These are phyloP conservation scores for Corythornis cristatus DNA, from an alignment of 2,113 vertebrate genomes.

Conservation along the genomic window DNA sequence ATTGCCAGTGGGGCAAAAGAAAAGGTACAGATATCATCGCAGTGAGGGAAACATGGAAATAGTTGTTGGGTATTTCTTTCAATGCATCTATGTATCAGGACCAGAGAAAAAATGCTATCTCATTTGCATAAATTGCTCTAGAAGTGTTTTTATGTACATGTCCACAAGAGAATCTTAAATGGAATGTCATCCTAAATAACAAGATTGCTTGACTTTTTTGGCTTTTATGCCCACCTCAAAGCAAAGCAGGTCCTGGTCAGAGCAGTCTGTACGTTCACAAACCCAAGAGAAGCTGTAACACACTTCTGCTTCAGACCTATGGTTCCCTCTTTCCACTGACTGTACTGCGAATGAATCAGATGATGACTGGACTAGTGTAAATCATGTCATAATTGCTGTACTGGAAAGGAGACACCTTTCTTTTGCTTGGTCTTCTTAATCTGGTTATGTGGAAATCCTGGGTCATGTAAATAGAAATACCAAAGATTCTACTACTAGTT, in stretches of 20 bases:
- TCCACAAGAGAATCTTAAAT: background rate
- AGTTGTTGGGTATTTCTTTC: background rate
- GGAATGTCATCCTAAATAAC: background rate
- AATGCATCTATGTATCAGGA: background rate
- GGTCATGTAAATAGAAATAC: background rate
- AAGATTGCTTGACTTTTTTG: background rate
- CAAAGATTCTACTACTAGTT: background rate
- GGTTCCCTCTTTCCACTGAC: background rate
- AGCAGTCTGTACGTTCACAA: background rate
- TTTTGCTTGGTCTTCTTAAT: background rate
- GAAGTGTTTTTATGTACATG: background rate
- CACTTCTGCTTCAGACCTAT: background rate
- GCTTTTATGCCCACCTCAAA: background rate
- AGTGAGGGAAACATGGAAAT: background rate
- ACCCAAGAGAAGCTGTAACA: background rate
- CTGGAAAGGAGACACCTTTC: background rate
- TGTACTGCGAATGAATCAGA: background rate
- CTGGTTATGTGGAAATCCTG: background rate
- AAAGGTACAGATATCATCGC: accelerated
- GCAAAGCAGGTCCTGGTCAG: background rate
- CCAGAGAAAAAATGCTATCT: background rate
- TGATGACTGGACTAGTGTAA: background rate
- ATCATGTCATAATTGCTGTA: background rate
- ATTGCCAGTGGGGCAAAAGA: background rate
- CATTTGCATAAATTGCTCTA: background rate